phyloP scores from a whole-genome alignment of 2,888 invertebrate species.

The Vesta saturnalis region DNA sequence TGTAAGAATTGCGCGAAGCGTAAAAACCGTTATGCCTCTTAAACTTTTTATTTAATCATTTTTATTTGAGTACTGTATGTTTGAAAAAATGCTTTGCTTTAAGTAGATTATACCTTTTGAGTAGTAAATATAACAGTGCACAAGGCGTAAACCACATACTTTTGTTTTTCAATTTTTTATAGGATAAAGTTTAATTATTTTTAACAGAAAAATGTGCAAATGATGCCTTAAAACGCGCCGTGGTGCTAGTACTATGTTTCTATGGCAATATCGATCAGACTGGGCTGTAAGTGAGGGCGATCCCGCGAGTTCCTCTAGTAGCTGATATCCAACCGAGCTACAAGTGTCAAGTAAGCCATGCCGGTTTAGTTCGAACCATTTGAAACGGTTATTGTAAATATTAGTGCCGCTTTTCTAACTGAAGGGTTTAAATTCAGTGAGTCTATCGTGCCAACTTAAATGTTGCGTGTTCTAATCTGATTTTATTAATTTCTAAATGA shows the following conservation, averaged over 20 bases:
- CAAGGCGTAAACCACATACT: too few species aligned
- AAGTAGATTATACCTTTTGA: too few species aligned
- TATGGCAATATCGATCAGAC: slow-evolving; percentile 49
- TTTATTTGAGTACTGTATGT: too few species aligned
- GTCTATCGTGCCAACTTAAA: background rate
- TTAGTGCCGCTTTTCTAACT: too few species aligned
- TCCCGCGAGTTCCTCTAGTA: slow-evolving; percentile 35
- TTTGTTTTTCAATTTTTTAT: background rate
- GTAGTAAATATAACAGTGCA: too few species aligned
- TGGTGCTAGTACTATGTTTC: slow-evolving; percentile 47
- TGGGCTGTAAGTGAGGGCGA: slow-evolving; percentile 38
- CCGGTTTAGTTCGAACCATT: slow-evolving; percentile 18
- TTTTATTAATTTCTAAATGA: background rate
- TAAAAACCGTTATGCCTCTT: too few species aligned
- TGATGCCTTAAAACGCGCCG: slow-evolving; percentile 38
- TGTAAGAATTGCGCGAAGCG: too few species aligned
- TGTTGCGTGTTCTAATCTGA: background rate
- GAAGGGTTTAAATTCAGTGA: background rate
- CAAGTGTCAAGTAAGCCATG: slow-evolving; percentile 42
- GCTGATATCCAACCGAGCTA: slow-evolving; percentile 38
- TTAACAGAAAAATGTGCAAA: slow-evolving; percentile 26
- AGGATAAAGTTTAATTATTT: background rate
- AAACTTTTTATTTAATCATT: too few species aligned
- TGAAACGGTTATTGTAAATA: too few species aligned
- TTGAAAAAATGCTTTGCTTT: too few species aligned